Evolutionary conservation across 2,888 invertebrate genomes (phyloP).

Genomic region (Pinctada fucata): DNA sequence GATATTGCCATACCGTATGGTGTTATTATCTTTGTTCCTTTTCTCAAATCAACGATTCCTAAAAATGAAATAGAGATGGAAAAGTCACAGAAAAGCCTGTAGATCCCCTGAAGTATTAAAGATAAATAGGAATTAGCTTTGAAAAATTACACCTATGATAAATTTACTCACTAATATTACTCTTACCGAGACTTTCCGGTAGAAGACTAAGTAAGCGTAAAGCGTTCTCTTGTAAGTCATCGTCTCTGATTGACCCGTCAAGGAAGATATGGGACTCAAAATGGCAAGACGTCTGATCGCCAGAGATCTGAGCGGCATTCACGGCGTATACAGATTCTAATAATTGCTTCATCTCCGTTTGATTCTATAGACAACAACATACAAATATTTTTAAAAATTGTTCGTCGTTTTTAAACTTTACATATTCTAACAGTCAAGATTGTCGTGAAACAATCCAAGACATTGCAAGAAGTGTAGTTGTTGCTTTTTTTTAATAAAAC

Average conservation of each 20-base stretch:
- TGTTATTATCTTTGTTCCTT: constrained; percentile 62
- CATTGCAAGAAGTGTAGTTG: too few relatives aligned
- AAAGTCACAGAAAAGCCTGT: too few relatives aligned
- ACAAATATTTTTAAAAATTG: constrained; percentile 28
- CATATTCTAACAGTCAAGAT: too few relatives aligned
- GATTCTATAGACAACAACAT: constrained; percentile 52
- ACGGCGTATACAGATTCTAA: constrained; percentile 63
- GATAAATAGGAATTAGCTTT: too few relatives aligned
- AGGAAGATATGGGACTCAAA: constrained; percentile 72
- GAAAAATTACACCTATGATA: too few relatives aligned
- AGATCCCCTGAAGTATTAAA: too few relatives aligned
- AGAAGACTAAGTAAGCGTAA: constrained; percentile 63
- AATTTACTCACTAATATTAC: too few relatives aligned
- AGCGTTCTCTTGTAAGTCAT: constrained; percentile 63
- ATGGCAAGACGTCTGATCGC: constrained; percentile 33
- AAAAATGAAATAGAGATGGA: neutral
- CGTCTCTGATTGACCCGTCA: constrained; percentile 68
- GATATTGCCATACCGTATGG: constrained; percentile 69
- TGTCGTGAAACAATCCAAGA: too few relatives aligned
- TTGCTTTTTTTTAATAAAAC: too few relatives aligned
- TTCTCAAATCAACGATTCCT: constrained; percentile 14
- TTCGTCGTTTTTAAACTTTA: neutral
- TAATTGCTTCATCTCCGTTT: constrained; percentile 69
- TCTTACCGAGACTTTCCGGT: constrained; percentile 58
- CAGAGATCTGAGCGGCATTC: constrained; percentile 60